These are phyloP conservation scores for Colletes collaris DNA, from an alignment of 2,888 invertebrate species.

Conservation along the genomic window DNA sequence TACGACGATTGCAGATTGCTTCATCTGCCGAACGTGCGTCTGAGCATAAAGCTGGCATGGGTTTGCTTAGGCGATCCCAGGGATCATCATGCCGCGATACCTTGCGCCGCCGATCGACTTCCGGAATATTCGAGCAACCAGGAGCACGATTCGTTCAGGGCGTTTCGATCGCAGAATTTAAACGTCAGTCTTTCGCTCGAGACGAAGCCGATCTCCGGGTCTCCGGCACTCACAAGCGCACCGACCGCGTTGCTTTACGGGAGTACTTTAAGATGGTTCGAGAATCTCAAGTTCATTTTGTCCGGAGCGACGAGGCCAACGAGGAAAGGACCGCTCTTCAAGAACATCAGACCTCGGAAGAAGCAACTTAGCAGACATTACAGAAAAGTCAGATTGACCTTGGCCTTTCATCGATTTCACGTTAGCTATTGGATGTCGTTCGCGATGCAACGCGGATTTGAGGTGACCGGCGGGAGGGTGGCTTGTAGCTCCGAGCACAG, in stretches of 20 bases:
- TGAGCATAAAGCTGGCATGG: constrained; percentile 94
- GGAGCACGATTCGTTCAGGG: constrained; percentile 97
- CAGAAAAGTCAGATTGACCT: constrained; percentile 92
- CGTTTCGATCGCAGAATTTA: constrained; percentile 94
- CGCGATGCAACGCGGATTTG: constrained; percentile 96
- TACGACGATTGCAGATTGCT: constrained; percentile 98
- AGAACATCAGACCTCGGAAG: constrained; percentile 92
- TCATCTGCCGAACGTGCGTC: constrained; percentile 94
- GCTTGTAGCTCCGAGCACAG: constrained; percentile 92
- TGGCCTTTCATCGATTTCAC: constrained; percentile 94
- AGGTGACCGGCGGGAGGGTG: constrained; percentile 91
- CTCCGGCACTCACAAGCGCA: constrained; percentile 82
- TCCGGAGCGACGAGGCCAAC: constrained; percentile 98
- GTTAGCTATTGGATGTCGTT: constrained; percentile 99
- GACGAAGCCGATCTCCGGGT: constrained; percentile 85
- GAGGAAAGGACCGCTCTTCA: constrained; percentile 94
- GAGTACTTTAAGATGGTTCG: constrained; percentile 97
- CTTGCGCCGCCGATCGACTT: constrained; percentile 97
- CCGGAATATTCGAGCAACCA: constrained; percentile 99
- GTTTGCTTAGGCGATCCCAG: constrained; percentile 95
- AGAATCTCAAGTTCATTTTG: constrained; percentile 95
- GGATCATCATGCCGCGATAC: constrained; percentile 97
- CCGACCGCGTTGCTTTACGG: constrained; percentile 94
- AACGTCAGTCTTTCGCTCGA: constrained; percentile 91
- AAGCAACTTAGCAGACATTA: constrained; percentile 97